Evolutionary conservation across 2,797 vertebrate genomes (phyloP), one percentile per base, ranked within the genome.

Genomic region (Pristis pectinata): DNA sequence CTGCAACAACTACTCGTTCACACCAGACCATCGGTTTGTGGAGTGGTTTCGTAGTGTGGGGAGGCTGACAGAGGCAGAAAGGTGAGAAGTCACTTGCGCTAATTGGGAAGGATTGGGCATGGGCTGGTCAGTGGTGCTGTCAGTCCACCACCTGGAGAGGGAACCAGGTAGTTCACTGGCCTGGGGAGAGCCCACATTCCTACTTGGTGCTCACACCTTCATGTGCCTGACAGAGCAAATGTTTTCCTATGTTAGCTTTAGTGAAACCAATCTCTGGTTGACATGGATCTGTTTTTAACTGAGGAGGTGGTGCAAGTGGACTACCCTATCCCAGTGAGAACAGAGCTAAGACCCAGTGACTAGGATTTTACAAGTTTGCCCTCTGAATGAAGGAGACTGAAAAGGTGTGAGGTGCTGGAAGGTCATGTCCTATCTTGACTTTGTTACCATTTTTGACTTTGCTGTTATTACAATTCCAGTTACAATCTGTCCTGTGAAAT

Each of bases 1-100:
- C 92, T 99, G 98, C 95, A 99, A 99, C 96, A 99, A 98, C 96
- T 99, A 99, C 97, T 99, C 97, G 95, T 98, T 99, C 95, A 97
- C 96, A 0, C 98, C 97, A 10, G 98, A 98, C 94, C 96, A 96
- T 11, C 97, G 96, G 95, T 99, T 99, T 0, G 96, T 97, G 67
- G 97, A 98, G 95, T 99, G 98, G 98, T 98, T 99, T 95, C 97
- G 97, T 4, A 96, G 97, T 34, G 95, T 98, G 96, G 98, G 98
- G 95, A 96, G 98, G 94, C 98, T 99, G 96, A 98, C 97, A 0
- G 98, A 99, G 95, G 97, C 98, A 0, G 98, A 99, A 95, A 99
- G 98, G 98, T 99, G 96, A 97, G 49, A 4, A 59, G 30, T 1
- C n/a, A 0, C 59, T 61, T 41, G 59, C 5, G n/a, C n/a, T 79